Percentiles rank a stretch among this genome's conserved stretches.
Evolutionary conservation across 2,888 invertebrate species (phyloP).

Genomic region (Oligia latruncula): DNA sequence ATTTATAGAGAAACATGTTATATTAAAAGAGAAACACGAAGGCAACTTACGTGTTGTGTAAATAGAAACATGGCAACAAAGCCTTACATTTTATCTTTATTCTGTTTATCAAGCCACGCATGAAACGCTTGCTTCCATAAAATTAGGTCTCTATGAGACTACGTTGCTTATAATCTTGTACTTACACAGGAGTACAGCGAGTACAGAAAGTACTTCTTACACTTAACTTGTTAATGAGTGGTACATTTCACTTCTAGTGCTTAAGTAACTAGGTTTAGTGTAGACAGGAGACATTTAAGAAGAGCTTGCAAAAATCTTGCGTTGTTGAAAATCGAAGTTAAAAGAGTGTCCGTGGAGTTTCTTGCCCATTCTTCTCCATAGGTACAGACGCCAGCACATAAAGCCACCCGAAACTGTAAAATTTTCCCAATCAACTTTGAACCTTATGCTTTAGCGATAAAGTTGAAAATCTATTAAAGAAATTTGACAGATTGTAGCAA

Average conservation of each 20-base stretch:
- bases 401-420: too few relatives aligned
- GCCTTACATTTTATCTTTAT: conserved; percentile 28
- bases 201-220: conserved; percentile 38
- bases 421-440: too few relatives aligned
- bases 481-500: too few relatives aligned
- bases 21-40: not conserved
- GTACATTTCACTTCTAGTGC: conserved; percentile 23
- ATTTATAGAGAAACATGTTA: not conserved
- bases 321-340: not conserved
- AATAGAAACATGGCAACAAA: conserved; percentile 30
- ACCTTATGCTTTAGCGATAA: too few relatives aligned
- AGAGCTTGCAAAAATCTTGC: not conserved
- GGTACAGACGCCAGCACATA: too few relatives aligned
- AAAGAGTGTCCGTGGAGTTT: not conserved
- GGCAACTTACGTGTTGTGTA: not conserved
- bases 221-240: conserved; percentile 46
- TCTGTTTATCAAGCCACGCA: conserved; percentile 43
- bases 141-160: conserved; percentile 51
- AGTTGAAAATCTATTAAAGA: too few relatives aligned
- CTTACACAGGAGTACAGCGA: conserved; percentile 18
- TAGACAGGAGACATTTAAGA: not conserved
- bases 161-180: conserved; percentile 29
- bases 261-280: conserved; percentile 2
- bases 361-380: not conserved
- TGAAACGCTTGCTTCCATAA: conserved; percentile 29